phyloP scores from a whole-genome alignment of 2,888 invertebrate genomes.

The Helobdella robusta region DNA sequence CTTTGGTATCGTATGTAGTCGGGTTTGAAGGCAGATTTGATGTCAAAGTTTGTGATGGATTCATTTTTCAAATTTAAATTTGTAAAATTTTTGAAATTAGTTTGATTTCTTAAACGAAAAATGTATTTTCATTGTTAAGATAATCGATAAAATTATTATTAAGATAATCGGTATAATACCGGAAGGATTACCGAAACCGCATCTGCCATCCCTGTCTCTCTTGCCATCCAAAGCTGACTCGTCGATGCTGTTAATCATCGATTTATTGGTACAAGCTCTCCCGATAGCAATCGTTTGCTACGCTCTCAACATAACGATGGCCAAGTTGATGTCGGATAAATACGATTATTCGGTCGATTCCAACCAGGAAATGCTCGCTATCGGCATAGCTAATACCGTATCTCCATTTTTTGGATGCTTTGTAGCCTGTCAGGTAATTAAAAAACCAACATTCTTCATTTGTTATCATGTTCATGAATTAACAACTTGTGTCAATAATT shows the following conservation, averaged over 20 bases:
- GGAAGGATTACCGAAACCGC: constrained; percentile 40
- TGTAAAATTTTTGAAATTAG: too few relatives aligned
- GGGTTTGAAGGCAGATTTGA: constrained; percentile 24
- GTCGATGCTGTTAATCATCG: constrained; percentile 36
- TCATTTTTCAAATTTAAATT: too few relatives aligned
- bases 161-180: constrained; percentile 39
- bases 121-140: too few relatives aligned
- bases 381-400: constrained; percentile 47
- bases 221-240: constrained; percentile 22
- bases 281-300: constrained; percentile 36
- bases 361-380: constrained; percentile 47
- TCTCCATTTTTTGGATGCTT: constrained; percentile 50
- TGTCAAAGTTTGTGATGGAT: not conserved
- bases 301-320: constrained; percentile 35
- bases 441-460: too few relatives aligned
- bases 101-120: too few relatives aligned
- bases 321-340: constrained; percentile 35
- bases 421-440: constrained; percentile 45
- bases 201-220: constrained; percentile 38
- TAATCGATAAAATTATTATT: too few relatives aligned
- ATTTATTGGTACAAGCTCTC: constrained; percentile 36
- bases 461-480: too few relatives aligned
- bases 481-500: too few relatives aligned
- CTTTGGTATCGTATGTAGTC: constrained; percentile 39
- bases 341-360: constrained; percentile 36